Evolutionary conservation across 2,888 invertebrate genomes (phyloP), one percentile per base, ranked within the genome.

Genomic region (Epirrhoe alternata): DNA sequence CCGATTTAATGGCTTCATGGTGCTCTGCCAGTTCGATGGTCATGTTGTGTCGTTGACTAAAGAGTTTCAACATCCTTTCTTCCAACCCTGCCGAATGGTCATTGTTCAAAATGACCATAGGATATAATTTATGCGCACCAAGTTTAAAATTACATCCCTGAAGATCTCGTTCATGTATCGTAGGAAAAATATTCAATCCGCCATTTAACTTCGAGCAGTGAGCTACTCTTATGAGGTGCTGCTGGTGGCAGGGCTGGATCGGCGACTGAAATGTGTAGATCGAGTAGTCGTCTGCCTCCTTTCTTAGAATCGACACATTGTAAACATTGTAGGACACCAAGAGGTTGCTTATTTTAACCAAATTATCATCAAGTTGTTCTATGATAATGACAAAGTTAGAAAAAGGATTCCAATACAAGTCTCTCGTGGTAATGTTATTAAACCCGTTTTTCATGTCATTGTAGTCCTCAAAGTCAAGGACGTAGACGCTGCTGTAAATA

Each of bases 381-480:
- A 83, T 35, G 0, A 78, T 60, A 30, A 86, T 77, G 35, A 86
- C 73, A 51, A 85, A 83, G 45, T 69, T 77, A n/a, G 77, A 78
- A 35, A 45, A 55, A 14, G 82, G 80, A 64, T 79, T 81, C 80
- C 83, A 86, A 52, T 74, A 77, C 12, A 10, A 45, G 47, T 82
- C 81, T 5, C 67, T 60, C 64, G 63, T 73, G 4, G 75, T 60
- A 35, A 66, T 35, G 10, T 38, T 38, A 7, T 65, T 50, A 12
- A 86, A 60, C 0, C 75, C 78, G 1, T 49, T 42, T 64, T 64
- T 35, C n/a, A 84, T 71, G 52, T 80, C 79, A 24, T 70, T 33
- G 24, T 71, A 76, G 70, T 79, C 55, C 16, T 66, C 30, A 63
- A 72, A 71, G 52, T 71, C 72, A 7, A 79, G 73, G 5, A 86